These are phyloP conservation scores for Torymus aiolomorphi DNA, from an alignment of 2,888 invertebrate genomes.

Conservation along the genomic window DNA sequence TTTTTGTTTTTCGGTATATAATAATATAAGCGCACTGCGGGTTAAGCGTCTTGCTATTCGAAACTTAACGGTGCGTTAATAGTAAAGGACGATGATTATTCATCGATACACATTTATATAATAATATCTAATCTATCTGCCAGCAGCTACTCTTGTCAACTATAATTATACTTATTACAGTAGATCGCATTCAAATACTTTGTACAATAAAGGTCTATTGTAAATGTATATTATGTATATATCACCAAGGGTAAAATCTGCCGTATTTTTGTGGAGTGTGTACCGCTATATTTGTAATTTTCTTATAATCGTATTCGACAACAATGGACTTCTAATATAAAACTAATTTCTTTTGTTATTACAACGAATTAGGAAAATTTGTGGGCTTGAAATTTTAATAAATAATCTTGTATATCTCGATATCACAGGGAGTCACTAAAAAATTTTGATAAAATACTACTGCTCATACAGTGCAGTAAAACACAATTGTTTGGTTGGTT, in stretches of 20 bases:
- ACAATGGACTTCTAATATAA: conserved; percentile 12
- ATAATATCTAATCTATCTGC: conserved; percentile 54
- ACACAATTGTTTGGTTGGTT: conserved; percentile 69
- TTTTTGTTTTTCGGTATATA: conserved; percentile 14
- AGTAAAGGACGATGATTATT: conserved; percentile 43
- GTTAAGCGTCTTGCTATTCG: conserved; percentile 32
- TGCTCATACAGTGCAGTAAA: conserved; percentile 72
- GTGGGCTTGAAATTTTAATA: not conserved
- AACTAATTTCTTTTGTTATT: conserved; percentile 4
- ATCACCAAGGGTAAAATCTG: conserved; percentile 47
- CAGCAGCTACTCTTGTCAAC: conserved; percentile 49
- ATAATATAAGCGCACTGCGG: conserved; percentile 35
- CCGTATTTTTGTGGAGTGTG: conserved; percentile 4
- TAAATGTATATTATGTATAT: conserved; percentile 42
- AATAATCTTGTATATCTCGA: conserved; percentile 25
- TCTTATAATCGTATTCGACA: conserved; percentile 11
- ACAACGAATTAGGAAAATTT: too few relatives aligned
- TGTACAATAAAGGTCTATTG: conserved; percentile 52
- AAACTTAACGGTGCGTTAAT: conserved; percentile 38
- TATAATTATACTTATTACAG: conserved; percentile 50
- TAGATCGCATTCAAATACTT: conserved; percentile 53
- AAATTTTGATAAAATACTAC: conserved; percentile 42
- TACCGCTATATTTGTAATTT: conserved; percentile 4
- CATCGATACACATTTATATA: conserved; percentile 49
- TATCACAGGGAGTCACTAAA: conserved; percentile 34